Conservation (phyloP, 2,113 vertebrate species). For the Glaucomys volans region DNA sequence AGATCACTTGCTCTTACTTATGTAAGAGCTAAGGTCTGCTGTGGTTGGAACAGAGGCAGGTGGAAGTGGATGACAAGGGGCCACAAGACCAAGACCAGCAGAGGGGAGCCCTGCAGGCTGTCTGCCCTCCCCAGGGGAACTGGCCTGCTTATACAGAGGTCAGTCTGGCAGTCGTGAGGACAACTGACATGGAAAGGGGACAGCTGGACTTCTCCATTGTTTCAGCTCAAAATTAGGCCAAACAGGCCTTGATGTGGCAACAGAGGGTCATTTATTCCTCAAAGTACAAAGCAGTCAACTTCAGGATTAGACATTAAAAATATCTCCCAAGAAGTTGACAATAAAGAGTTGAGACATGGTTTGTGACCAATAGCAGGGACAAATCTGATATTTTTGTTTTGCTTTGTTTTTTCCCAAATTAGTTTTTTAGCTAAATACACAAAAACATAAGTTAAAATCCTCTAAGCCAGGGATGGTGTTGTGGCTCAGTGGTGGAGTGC, state of each 20-base stretch:
- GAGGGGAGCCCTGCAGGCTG: neutral
- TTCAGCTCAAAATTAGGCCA: neutral
- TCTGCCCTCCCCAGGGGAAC: neutral
- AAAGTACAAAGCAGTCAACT: neutral
- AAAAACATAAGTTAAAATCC: neutral
- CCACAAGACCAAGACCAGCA: rapidly evolving
- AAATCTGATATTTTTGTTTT: neutral
- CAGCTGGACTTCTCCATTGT: neutral
- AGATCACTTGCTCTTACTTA: neutral
- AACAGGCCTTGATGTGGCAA: neutral
- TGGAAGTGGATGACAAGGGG: neutral
- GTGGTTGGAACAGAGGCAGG: rapidly evolving
- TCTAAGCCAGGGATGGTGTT: neutral
- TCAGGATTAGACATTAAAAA: neutral
- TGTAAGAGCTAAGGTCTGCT: rapidly evolving
- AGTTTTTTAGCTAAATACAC: neutral
- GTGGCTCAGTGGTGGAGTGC: no score
- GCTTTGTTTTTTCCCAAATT: neutral
- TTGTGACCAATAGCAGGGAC: neutral
- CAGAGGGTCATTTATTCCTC: neutral
- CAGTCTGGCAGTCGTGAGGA: neutral
- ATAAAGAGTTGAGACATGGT: neutral
- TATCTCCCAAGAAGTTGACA: neutral
- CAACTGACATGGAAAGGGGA: neutral
- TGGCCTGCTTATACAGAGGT: neutral